phyloP scores from a whole-genome alignment of 2,797 vertebrate genomes.

The Liasis olivaceus region DNA sequence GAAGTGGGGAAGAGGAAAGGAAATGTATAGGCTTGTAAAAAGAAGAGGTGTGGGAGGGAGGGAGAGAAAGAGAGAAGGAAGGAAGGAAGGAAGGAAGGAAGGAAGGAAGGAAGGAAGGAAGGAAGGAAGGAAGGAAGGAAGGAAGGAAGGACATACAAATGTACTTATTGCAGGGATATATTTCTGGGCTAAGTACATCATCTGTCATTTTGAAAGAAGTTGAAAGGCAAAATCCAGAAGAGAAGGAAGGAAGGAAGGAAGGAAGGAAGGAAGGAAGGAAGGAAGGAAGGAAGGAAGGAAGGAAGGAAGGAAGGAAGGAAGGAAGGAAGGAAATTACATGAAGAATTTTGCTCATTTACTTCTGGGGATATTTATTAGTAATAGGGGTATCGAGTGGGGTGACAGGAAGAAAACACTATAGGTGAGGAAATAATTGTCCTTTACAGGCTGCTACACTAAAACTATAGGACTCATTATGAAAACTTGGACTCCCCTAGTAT shows the following conservation, averaged over 20 bases:
- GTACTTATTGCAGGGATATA: background rate
- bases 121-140: background rate
- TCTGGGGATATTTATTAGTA: conserved; percentile 54
- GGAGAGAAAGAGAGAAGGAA: background rate
- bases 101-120: conserved; percentile 4
- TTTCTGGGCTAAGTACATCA: background rate
- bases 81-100: background rate
- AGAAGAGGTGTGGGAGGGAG: background rate
- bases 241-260: no score
- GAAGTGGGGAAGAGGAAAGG: background rate
- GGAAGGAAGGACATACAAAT: background rate
- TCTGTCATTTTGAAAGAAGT: background rate
- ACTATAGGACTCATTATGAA: background rate
- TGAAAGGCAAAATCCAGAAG: background rate
- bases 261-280: no score
- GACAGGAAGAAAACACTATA: background rate
- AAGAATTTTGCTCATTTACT: conserved; percentile 50
- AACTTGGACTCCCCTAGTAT: background rate
- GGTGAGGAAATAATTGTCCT: rapidly evolving
- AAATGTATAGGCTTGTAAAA: conserved; percentile 52
- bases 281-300: background rate
- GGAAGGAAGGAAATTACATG: conserved; percentile 47
- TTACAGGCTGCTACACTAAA: background rate
- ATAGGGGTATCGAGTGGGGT: background rate
- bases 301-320: background rate